Base-by-base conservation (phyloP, 1,140 invertebrate species). In the Adoxophyes honmai region DNA sequence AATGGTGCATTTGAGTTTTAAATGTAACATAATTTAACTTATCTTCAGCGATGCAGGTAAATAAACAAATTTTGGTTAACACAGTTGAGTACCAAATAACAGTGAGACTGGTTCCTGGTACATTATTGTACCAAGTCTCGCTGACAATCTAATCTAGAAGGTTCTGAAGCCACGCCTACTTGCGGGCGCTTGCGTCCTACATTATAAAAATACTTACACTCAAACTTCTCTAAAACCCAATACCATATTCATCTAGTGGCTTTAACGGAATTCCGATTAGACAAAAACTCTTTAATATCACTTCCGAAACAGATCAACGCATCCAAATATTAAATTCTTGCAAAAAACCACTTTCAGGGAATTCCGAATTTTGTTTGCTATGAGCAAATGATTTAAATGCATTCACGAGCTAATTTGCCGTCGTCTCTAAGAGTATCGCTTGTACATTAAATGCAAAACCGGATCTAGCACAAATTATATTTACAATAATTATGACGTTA, bases 281-380 rank as follows among this genome's bases (percentile, higher is more conserved):
- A 28, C 18, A 10, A 44, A 21, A 48, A 18, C 18, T 18, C 21
- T 33, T 13, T 48, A 15, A 48, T 21, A 44, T 21, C 15, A 14
- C 11, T 13, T 8, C 16, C 15, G 6, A 55, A 21, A 57, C 61
- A 56, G 52, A 59, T 59, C 42, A 59, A 64, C 59, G 38, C 53
- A 57, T 11, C 21, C 2, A 28, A 28, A 28, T 3, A 28, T 3
- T 3, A 28, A 28, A 28, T 28, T 44, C 4, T n/a, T n/a, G 21
- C 9, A 18, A 36, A 10, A 36, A 34, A 10, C 16, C n/a, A n/a
- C n/a, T n/a, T 39, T 39, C 16, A 44, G 15, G 21, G 16, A 48
- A 48, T 48, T 21, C 21, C n/a, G 8, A 28, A 48, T 33, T 21
- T 28, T 6, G 11, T 15, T 44, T 44, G 37, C 37, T n/a, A 48